Base-by-base conservation (phyloP, 2,888 invertebrate genomes). In the Erynnis tages region DNA sequence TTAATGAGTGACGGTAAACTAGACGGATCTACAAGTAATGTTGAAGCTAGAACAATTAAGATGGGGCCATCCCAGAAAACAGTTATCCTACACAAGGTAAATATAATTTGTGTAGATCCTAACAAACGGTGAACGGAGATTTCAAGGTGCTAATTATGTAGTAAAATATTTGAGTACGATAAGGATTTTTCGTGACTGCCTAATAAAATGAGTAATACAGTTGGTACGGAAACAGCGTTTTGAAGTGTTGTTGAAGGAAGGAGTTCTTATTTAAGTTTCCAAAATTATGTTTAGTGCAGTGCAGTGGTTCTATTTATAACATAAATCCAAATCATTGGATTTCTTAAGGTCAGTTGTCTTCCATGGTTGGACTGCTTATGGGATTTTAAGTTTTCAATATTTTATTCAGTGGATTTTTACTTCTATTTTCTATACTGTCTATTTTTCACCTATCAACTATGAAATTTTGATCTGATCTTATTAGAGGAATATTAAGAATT, bases 71-170 rank as follows among this genome's bases (percentile, higher is more conserved):
- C 43, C 38, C 58, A 65, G 10, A 56, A 53, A 56, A 13, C 56
- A 38, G 46, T 60, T 16, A 54, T 61, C 32, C 19, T 61, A 49
- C 58, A 68, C 37, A 65, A 66, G 59, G 76, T 77, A 65, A 71
- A 69, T 64, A 29, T 21, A 37, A n/a, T 27, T 52, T 52, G 44
- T 52, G 37, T 37, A 17, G 27, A 17, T 37, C 8, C 19, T 8
- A 1, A 13, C 37, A n/a, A 7, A 37, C 6, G 17, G 14, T 34
- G 17, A 4, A 4, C 13, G 1, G 8, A 19, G 2, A 35, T 34
- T 19, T 16, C 14, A 14, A 2, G 16, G 23, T 32, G 4, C 29
- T 48, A 37, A 32, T 30, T 35, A n/a, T 4, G 27, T 37, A 29
- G 19, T 14, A 43, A 10, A 43, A 44, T 52, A 44, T 52, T 52